Evolutionary conservation across 2,113 vertebrate genomes (phyloP), one percentile per base, ranked within the genome.

Genomic region (Psophia crepitans): DNA sequence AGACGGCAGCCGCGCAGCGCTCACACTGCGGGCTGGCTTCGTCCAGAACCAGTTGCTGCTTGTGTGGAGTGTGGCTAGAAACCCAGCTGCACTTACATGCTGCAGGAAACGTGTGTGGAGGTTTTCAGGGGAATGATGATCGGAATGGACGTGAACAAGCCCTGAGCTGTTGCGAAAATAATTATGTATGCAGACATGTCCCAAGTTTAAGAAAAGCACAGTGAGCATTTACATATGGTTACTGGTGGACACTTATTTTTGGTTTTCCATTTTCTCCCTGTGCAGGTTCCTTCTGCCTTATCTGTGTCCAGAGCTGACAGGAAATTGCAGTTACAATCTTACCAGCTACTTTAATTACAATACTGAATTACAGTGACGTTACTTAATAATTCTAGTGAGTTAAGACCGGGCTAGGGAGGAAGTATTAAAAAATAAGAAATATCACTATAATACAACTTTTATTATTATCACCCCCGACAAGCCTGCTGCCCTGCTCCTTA

Each of bases 1-100:
- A 24, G 58, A 11, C 2, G 4, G 2, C 8, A 6, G 15, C 37
- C n/a, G 4, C 2, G 11, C 44, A 2, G 54, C 0, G 2, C 7
- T 5, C 11, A 8, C 30, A 3, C 27, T 22, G 70, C 56, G 12
- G 46, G 41, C 56, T 49, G 74, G 9, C 70, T 60, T 21, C 37
- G 61, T 14, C 23, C 84, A n/a, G 30, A 54, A 48, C 21, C 78
- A 18, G 32, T 5, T 15, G 33, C 2, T 54, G 32, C 58, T 89
- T 14, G 8, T 3, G 6, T 37, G 39, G 17, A 15, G 39, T 13
- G 48, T 33, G 27, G 12, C 33, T 58, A 53, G 44, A 80, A 69
- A 58, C 32, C 2, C 0, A 60, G 43, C 27, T 22, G 77, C 44
- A 69, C 33, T 24, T 24, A 14, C 23, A 18, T 6, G 6, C 73